These are phyloP conservation scores for Cyanistes caeruleus DNA, from an alignment of 2,113 vertebrate species.

Conservation along the genomic window DNA sequence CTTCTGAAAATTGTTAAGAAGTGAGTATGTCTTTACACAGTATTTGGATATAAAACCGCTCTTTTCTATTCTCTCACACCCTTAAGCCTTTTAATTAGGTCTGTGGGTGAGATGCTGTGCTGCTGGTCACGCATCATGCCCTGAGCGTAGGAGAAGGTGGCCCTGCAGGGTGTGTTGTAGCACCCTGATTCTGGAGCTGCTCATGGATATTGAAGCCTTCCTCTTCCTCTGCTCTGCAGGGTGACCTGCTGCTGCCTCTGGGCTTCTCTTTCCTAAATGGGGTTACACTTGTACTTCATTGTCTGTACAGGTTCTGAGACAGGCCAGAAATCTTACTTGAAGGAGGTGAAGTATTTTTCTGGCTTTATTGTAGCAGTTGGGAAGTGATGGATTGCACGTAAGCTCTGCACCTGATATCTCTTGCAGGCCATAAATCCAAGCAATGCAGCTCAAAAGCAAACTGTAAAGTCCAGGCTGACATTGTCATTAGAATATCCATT, in stretches of 20 bases:
- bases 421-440: neutral
- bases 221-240: neutral
- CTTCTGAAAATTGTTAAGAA: neutral
- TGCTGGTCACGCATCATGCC: rapidly evolving
- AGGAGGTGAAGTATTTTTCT: neutral
- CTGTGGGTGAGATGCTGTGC: neutral
- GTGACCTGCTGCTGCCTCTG: neutral
- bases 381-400: neutral
- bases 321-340: neutral
- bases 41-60: neutral
- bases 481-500: neutral
- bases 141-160: neutral
- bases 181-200: neutral
- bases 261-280: neutral
- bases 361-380: neutral
- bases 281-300: neutral
- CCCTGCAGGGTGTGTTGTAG: neutral
- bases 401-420: neutral
- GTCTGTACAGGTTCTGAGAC: neutral
- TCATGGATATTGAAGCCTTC: neutral
- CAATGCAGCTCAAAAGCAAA: neutral
- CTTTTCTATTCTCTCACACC: neutral
- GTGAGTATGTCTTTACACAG: neutral
- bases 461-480: neutral
- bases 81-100: neutral